phyloP scores from a whole-genome alignment of 2,888 invertebrate species.

The Hermodice carunculata region DNA sequence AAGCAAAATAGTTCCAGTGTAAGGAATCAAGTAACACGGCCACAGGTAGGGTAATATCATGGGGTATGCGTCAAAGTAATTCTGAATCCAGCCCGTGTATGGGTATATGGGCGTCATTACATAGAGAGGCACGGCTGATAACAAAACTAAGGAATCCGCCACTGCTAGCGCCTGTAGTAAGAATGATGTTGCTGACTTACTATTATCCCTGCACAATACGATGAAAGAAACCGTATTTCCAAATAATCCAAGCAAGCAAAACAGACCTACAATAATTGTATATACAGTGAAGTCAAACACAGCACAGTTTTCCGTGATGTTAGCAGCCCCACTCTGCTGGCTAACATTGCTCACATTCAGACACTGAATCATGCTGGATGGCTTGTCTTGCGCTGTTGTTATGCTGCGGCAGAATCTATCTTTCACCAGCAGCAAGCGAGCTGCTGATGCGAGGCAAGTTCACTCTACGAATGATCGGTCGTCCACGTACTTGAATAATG shows the following conservation, averaged over 20 bases:
- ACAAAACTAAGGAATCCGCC: conserved; percentile 43
- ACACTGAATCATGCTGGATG: conserved; percentile 1
- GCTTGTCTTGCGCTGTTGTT: too few relatives aligned
- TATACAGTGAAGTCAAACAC: conserved; percentile 42
- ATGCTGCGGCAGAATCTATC: too few relatives aligned
- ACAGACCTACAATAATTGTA: conserved; percentile 34
- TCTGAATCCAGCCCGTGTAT: conserved; percentile 16
- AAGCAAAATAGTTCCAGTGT: conserved; percentile 43
- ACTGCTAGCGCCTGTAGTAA: conserved; percentile 42
- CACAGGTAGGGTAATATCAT: conserved; percentile 39
- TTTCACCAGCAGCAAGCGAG: too few relatives aligned
- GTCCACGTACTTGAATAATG: too few relatives aligned
- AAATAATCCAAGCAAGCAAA: conserved; percentile 38
- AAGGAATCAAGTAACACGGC: conserved; percentile 39
- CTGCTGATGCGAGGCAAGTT: too few relatives aligned
- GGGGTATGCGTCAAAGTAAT: conserved; percentile 29
- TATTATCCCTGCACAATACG: conserved; percentile 36
- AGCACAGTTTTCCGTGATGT: conserved; percentile 32
- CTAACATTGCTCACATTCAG: conserved; percentile 4
- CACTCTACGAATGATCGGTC: too few relatives aligned
- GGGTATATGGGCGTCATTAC: conserved; percentile 34
- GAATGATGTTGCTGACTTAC: conserved; percentile 35
- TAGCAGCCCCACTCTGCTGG: too few relatives aligned
- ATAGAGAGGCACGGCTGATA: conserved; percentile 41
- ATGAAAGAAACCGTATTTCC: conserved; percentile 42